These are phyloP conservation scores for Thyatira batis DNA, from an alignment of 2,888 invertebrate species.

Conservation along the genomic window DNA sequence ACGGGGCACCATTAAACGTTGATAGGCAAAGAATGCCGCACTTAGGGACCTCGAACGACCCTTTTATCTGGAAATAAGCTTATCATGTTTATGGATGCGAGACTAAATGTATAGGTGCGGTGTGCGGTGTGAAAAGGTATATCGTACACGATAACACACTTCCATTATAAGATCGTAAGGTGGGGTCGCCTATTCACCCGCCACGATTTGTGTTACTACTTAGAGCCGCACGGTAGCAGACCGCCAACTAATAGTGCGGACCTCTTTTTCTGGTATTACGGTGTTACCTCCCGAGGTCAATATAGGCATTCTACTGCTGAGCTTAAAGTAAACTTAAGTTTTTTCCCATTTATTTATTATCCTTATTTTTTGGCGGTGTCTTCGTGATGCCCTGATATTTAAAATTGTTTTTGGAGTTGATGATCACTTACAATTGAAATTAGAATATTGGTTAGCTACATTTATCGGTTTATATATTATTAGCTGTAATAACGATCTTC, in stretches of 20 bases:
- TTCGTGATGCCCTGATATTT: too few species aligned
- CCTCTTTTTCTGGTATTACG: background rate
- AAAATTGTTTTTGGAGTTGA: too few species aligned
- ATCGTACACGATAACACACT: constrained; percentile 59
- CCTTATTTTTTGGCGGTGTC: too few species aligned
- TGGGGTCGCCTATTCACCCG: constrained; percentile 40
- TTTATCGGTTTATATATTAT: too few species aligned
- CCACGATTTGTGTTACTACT: constrained; percentile 31
- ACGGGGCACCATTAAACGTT: constrained; percentile 70
- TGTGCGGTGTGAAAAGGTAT: constrained; percentile 56
- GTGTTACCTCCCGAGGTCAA: background rate
- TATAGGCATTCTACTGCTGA: too few species aligned
- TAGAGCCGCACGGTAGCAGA: background rate
- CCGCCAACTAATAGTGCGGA: background rate
- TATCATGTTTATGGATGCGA: constrained; percentile 75
- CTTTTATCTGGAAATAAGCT: constrained; percentile 79
- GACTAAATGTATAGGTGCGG: constrained; percentile 61
- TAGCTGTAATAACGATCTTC: too few species aligned
- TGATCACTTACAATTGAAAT: too few species aligned
- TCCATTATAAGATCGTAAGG: constrained; percentile 54
- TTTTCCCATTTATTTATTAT: too few species aligned
- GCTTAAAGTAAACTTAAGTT: too few species aligned
- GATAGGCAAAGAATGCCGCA: constrained; percentile 76
- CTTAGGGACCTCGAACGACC: constrained; percentile 69
- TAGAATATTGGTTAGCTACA: too few species aligned